These are phyloP conservation scores for Motacilla alba DNA, from an alignment of 2,113 vertebrate genomes.

Conservation along the genomic window DNA sequence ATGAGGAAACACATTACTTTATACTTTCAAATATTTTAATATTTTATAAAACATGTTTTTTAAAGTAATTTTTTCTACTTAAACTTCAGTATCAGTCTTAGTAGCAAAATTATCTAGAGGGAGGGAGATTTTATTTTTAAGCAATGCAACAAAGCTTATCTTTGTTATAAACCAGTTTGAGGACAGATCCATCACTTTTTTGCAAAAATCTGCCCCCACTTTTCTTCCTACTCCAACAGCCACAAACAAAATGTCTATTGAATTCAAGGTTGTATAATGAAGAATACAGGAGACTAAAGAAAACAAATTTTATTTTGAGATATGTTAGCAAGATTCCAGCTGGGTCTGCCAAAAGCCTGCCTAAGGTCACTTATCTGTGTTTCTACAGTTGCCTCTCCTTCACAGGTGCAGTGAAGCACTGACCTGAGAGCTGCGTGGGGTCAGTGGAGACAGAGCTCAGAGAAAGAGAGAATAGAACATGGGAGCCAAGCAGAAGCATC, in stretches of 20 bases:
- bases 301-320: not conserved
- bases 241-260: not conserved
- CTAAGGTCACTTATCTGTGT: not conserved
- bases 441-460: not conserved
- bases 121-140: not conserved
- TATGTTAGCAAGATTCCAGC: not conserved
- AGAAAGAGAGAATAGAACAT: not conserved
- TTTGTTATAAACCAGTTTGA: not conserved
- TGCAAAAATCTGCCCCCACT: not conserved
- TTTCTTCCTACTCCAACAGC: not conserved
- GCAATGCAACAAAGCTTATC: not conserved
- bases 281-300: not conserved
- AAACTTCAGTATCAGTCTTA: not conserved
- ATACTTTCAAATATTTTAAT: not conserved
- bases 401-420: not conserved
- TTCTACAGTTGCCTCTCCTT: not conserved
- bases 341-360: not conserved
- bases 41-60: not conserved
- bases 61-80: not conserved
- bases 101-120: not conserved
- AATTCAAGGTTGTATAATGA: not conserved
- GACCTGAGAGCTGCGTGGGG: not conserved
- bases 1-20: not conserved
- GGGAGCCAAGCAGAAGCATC: not conserved
- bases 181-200: not conserved